Conservation (phyloP, 2,113 vertebrate genomes). For the Ibidorhyncha struthersii region DNA sequence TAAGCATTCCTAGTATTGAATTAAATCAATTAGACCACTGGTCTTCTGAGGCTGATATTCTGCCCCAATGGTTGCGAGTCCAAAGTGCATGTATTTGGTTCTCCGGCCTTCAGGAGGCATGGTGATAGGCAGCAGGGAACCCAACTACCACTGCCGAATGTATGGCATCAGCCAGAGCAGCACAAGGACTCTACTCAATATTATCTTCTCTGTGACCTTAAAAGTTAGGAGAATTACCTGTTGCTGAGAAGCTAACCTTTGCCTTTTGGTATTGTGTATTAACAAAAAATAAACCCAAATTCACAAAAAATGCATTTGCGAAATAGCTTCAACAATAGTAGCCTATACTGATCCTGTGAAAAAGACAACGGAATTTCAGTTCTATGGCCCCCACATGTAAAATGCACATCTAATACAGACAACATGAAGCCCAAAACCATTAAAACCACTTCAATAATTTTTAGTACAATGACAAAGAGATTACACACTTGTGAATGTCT, state of each 20-base stretch:
- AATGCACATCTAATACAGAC: neutral
- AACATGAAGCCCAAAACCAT: neutral
- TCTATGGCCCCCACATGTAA: neutral
- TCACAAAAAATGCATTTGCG: neutral
- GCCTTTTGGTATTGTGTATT: neutral
- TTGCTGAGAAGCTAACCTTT: neutral
- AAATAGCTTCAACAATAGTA: neutral
- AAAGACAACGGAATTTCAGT: neutral
- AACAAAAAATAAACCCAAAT: neutral
- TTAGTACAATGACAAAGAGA: neutral
- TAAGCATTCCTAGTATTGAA: neutral
- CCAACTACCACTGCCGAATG: neutral
- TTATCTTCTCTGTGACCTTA: neutral
- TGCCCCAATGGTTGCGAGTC: neutral
- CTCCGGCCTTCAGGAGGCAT: neutral
- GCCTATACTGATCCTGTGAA: neutral
- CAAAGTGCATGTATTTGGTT: neutral
- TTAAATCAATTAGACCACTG: neutral
- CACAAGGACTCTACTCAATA: neutral
- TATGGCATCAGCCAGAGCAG: neutral
- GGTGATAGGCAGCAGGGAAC: neutral
- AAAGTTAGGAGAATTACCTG: neutral
- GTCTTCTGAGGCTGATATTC: neutral
- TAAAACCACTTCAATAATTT: neutral
- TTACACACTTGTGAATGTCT: neutral